A percentile compares a stretch with the other conserved stretches of the same genome.
Evolutionary conservation across 2,888 invertebrate species (phyloP).

Genomic region (Oeneis ivallda): DNA sequence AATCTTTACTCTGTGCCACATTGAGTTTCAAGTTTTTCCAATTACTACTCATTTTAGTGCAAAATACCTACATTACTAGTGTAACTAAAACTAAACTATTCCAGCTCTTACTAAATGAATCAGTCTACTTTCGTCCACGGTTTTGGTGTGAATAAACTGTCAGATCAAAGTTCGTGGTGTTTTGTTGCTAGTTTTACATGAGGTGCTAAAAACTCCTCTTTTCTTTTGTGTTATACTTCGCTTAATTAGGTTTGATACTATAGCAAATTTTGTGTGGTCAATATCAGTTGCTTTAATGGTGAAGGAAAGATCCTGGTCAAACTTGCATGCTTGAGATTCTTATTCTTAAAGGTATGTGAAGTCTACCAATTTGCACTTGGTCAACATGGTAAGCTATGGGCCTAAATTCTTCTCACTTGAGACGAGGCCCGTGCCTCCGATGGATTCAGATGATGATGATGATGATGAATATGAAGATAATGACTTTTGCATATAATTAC

Average conservation of each 20-base stretch:
- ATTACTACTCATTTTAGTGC: conserved; percentile 60
- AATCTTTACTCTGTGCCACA: conserved; percentile 48
- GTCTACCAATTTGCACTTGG: too few relatives aligned
- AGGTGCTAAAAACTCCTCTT: conserved; percentile 52
- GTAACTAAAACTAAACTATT: conserved; percentile 25
- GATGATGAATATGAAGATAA: too few relatives aligned
- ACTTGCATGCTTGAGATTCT: too few relatives aligned
- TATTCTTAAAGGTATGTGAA: too few relatives aligned
- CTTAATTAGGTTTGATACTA: conserved; percentile 48
- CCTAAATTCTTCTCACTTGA: too few relatives aligned
- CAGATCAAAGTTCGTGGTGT: conserved; percentile 38
- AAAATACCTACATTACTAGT: conserved; percentile 22
- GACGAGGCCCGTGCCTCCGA: too few relatives aligned
- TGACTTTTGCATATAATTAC: too few relatives aligned
- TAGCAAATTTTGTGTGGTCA: background rate
- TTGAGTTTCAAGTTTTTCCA: conserved; percentile 67
- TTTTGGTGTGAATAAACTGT: conserved; percentile 41
- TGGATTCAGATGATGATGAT: too few relatives aligned
- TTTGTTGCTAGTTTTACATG: conserved; percentile 44
- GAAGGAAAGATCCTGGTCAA: background rate
- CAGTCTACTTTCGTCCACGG: conserved; percentile 35
- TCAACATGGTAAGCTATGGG: too few relatives aligned
- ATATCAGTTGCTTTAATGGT: background rate
- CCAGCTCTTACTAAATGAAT: conserved; percentile 29
- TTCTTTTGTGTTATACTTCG: conserved; percentile 39